phyloP scores from a whole-genome alignment of 2,113 vertebrate species.

The Dolichotis patagonum region DNA sequence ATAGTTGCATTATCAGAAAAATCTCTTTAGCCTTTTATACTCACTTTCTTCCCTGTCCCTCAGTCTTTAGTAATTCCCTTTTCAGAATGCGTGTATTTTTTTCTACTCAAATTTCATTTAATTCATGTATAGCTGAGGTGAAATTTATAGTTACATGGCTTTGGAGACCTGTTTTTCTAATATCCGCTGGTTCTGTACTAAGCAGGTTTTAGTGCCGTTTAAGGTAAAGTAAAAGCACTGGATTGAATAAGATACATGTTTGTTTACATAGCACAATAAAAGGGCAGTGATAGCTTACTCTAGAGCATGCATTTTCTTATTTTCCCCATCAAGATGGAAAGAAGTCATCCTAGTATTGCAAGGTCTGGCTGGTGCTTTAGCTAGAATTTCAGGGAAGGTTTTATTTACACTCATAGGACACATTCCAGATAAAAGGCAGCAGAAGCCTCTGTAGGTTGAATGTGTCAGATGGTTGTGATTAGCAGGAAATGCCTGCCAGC shows the following conservation, averaged over 20 bases:
- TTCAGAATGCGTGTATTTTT: neutral
- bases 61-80: neutral
- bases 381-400: constrained; percentile 22
- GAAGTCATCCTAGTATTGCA: neutral
- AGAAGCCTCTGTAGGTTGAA: neutral
- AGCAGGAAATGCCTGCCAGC: neutral
- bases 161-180: neutral
- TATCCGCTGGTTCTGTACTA: neutral
- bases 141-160: neutral
- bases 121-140: neutral
- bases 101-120: neutral
- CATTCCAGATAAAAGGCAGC: constrained; percentile 15
- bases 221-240: neutral
- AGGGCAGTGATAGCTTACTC: neutral
- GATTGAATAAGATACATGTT: neutral
- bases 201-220: neutral
- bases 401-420: neutral
- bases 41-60: neutral
- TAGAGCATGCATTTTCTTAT: neutral
- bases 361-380: neutral
- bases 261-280: neutral
- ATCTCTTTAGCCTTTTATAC: neutral
- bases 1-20: neutral
- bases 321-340: neutral
- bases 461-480: constrained; percentile 7